Conservation (phyloP, 2,797 vertebrate genomes). For the Anguilla obscura region DNA sequence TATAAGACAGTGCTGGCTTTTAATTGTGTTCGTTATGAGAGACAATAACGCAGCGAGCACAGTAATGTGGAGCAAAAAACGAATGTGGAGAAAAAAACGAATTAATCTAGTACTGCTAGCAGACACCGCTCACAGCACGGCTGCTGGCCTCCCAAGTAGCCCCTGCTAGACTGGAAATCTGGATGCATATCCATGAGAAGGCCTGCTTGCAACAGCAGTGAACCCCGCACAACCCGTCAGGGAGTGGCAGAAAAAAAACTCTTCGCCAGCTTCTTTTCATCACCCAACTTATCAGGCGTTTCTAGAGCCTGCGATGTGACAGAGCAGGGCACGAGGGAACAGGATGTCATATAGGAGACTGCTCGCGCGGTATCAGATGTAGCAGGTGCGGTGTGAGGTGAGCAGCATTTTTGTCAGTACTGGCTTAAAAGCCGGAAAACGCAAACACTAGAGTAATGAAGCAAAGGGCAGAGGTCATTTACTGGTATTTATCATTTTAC, state of each 20-base stretch:
- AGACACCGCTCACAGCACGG: slow-evolving; percentile 8
- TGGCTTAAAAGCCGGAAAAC: background rate
- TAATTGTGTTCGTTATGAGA: background rate
- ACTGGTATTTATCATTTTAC: background rate
- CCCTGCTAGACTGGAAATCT: slow-evolving; percentile 41
- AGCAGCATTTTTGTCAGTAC: background rate
- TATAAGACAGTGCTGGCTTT: background rate
- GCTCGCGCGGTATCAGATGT: background rate
- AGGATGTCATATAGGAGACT: background rate
- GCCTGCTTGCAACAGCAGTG: slow-evolving; percentile 37
- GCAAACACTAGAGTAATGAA: background rate
- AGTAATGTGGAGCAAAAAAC: background rate
- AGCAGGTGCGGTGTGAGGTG: background rate
- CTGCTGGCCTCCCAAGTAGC: slow-evolving; percentile 38
- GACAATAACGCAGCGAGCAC: background rate
- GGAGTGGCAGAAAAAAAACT: background rate
- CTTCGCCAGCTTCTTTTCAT: background rate
- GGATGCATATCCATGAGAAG: slow-evolving; percentile 48
- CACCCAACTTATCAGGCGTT: background rate
- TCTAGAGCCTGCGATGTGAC: background rate
- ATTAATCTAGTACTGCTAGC: slow-evolving; percentile 13
- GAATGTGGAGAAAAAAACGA: background rate
- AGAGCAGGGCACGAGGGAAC: background rate
- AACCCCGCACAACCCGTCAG: slow-evolving; percentile 36
- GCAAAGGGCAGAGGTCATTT: background rate